These are phyloP conservation scores for Drosophila teissieri DNA, from an alignment of 1,140 invertebrate genomes.

Conservation along the genomic window DNA sequence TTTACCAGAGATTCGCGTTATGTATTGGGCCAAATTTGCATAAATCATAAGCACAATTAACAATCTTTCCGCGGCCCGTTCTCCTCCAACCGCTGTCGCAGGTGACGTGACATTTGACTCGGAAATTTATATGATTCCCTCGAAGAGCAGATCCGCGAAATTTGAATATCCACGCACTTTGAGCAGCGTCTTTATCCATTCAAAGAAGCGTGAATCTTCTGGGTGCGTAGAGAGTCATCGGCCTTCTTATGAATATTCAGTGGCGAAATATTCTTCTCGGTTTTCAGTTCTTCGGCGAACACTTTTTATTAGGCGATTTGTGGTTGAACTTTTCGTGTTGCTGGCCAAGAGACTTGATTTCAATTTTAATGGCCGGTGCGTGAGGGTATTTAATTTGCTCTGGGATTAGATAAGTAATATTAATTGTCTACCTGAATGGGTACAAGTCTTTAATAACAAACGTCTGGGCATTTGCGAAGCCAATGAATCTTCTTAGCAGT, in stretches of 20 bases:
- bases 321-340: slow-evolving; percentile 14
- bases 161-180: slow-evolving; percentile 65
- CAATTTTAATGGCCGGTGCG: slow-evolving; percentile 72
- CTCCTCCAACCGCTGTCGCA: slow-evolving; percentile 58
- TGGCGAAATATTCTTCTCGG: slow-evolving; percentile 15
- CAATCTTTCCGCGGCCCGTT: slow-evolving; percentile 57
- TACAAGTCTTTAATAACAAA: neutral
- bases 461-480: neutral
- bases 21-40: slow-evolving; percentile 76
- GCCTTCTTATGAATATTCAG: slow-evolving; percentile 64
- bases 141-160: slow-evolving; percentile 69
- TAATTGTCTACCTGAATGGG: slow-evolving; percentile 25
- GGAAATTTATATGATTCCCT: slow-evolving; percentile 40
- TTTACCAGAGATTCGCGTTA: slow-evolving; percentile 26
- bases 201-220: slow-evolving; percentile 35
- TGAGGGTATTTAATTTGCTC: slow-evolving; percentile 70
- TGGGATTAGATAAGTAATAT: slow-evolving; percentile 49
- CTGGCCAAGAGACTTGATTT: slow-evolving; percentile 51
- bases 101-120: slow-evolving; percentile 68
- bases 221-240: slow-evolving; percentile 27
- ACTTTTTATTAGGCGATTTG: slow-evolving; percentile 44
- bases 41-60: slow-evolving; percentile 82
- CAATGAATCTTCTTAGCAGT: neutral
- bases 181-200: slow-evolving; percentile 8
- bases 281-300: slow-evolving; percentile 14